Percentiles rank a stretch among this genome's conserved stretches.
Evolutionary conservation across 2,113 vertebrate species (phyloP).

Genomic region (Odocoileus hemionus): DNA sequence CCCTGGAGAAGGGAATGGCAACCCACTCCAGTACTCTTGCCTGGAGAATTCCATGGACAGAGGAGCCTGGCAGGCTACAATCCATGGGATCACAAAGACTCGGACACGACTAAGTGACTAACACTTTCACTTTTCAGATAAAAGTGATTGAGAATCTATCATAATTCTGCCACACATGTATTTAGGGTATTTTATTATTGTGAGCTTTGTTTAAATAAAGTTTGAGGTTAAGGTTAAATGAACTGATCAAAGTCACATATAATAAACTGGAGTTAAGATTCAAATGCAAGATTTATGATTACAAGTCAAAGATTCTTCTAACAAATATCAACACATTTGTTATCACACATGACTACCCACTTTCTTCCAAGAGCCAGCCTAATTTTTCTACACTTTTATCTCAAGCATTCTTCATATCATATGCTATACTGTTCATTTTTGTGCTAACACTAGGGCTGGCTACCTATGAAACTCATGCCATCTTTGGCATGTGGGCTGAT

Average conservation of each 20-base stretch:
- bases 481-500: neutral
- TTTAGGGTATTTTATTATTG: neutral
- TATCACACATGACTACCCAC: neutral
- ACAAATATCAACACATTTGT: neutral
- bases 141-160: neutral
- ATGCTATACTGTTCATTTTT: neutral
- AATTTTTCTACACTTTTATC: neutral
- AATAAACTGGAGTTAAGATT: neutral
- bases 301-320: neutral
- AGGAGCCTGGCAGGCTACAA: neutral
- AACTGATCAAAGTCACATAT: neutral
- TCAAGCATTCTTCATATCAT: neutral
- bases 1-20: neutral
- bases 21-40: neutral
- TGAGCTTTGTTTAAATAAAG: slow-evolving; percentile 5
- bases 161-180: neutral
- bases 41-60: neutral
- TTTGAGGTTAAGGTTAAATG: slow-evolving; percentile 1
- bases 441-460: neutral
- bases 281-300: neutral
- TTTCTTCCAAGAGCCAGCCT: slow-evolving; percentile 20
- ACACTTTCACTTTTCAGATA: neutral
- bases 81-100: neutral
- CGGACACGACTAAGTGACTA: neutral
- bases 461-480: neutral